Conservation (phyloP, 2,888 invertebrate species). For the Ptilodon capucinus region DNA sequence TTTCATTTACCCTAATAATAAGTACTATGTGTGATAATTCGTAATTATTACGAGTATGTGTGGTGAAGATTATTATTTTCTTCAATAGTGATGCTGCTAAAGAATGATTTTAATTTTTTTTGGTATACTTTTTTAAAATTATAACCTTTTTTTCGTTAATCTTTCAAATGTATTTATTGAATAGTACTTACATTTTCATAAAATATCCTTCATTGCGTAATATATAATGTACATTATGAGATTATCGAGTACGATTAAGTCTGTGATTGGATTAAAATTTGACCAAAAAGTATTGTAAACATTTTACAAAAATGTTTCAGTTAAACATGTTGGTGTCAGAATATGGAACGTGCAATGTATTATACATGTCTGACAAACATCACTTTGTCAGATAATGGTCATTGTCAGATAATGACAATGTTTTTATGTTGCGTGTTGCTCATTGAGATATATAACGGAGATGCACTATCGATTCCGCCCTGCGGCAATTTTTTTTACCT, state of each 20-base stretch:
- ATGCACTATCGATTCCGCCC: no score
- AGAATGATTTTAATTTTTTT: not conserved
- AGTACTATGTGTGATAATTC: no score
- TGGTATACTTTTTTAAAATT: not conserved
- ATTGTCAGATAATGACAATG: no score
- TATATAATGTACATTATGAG: slow-evolving; percentile 21
- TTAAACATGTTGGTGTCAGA: slow-evolving; percentile 17
- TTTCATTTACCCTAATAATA: not conserved
- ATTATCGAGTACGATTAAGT: slow-evolving; percentile 23
- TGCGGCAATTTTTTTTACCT: no score
- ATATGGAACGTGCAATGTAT: slow-evolving; percentile 20
- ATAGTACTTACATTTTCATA: slow-evolving; percentile 53
- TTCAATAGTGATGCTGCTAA: not conserved
- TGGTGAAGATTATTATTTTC: no score
- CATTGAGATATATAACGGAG: no score
- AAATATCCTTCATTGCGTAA: slow-evolving; percentile 15
- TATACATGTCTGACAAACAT: slow-evolving; percentile 30
- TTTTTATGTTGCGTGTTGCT: no score
- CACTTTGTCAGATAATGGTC: slow-evolving; percentile 14
- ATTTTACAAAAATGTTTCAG: slow-evolving; percentile 21
- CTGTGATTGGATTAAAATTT: slow-evolving; percentile 43
- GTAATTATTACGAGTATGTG: no score
- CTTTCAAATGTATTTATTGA: slow-evolving; percentile 43
- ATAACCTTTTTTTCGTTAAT: slow-evolving; percentile 7
- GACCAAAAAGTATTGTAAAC: slow-evolving; percentile 38